These are phyloP conservation scores for Pocillopora verrucosa DNA, from an alignment of 64 coral and sea anemone genomes.

Conservation along the genomic window DNA sequence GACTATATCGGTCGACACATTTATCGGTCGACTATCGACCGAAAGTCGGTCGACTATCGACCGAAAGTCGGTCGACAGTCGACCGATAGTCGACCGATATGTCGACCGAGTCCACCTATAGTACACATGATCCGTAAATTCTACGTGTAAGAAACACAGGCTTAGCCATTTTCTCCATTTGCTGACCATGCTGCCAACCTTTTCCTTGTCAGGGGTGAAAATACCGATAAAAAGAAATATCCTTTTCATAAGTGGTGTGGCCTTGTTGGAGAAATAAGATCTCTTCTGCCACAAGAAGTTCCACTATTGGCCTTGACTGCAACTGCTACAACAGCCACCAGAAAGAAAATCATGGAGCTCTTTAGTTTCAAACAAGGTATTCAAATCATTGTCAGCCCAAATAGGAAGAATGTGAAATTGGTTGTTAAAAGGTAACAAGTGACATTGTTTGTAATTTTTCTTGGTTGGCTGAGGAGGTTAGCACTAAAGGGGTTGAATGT, in stretches of 20 bases:
- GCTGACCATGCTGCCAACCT: not conserved
- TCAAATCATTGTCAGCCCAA: no score
- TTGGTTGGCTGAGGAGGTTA: not conserved
- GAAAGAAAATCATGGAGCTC: slow-evolving; percentile 31
- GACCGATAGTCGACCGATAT: no score
- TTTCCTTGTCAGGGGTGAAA: slow-evolving; percentile 20
- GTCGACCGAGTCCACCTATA: no score
- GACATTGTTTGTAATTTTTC: not conserved
- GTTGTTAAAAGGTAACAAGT: not conserved
- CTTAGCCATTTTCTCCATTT: no score
- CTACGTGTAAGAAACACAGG: no score
- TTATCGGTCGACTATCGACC: no score
- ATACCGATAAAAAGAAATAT: not conserved
- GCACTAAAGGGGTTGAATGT: slow-evolving; percentile 9
- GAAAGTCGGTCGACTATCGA: no score
- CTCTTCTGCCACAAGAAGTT: slow-evolving; percentile 19
- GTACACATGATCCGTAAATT: no score
- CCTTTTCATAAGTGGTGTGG: slow-evolving; percentile 41
- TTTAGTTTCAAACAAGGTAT: not conserved
- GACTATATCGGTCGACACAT: no score
- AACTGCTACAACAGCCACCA: slow-evolving; percentile 5
- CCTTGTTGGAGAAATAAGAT: slow-evolving; percentile 23
- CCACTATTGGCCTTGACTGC: slow-evolving; percentile 43
- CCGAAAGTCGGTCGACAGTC: no score
- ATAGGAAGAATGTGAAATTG: no score